A percentile compares a stretch with the other conserved stretches of the same genome.
phyloP scores from a whole-genome alignment of 2,113 vertebrate genomes.

The Dicrurus megarhynchus region DNA sequence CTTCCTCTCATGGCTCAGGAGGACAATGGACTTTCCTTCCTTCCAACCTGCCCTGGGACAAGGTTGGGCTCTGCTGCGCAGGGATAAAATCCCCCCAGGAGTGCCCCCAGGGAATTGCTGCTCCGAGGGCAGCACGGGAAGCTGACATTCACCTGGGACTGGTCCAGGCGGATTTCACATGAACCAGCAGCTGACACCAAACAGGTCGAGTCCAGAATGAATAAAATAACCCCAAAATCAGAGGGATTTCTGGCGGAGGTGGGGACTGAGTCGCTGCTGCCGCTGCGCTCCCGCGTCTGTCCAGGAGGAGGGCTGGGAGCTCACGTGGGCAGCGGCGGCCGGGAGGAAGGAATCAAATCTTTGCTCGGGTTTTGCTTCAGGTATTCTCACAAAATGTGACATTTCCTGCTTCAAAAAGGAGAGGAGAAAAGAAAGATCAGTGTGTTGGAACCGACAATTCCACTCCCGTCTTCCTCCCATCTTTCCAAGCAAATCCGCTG shows the following conservation, averaged over 20 bases:
- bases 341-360: background rate
- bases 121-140: background rate
- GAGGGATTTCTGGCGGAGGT: background rate
- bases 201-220: background rate
- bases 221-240: background rate
- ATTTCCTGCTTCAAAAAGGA: background rate
- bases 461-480: background rate
- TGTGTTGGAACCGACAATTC: background rate
- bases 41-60: accelerated
- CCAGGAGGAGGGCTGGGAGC: background rate
- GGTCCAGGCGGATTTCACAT: background rate
- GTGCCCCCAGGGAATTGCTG: background rate
- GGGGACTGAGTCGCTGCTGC: accelerated
- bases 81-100: background rate
- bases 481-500: background rate
- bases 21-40: background rate
- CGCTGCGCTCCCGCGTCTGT: background rate
- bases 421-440: background rate
- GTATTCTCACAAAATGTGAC: background rate
- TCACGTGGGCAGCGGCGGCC: accelerated
- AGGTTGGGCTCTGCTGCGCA: too few species aligned
- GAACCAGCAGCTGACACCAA: background rate
- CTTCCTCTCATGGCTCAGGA: background rate
- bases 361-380: background rate
- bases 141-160: background rate